These are phyloP conservation scores for Pelmatolapia mariae DNA, from an alignment of 2,113 vertebrate genomes.

Conservation along the genomic window DNA sequence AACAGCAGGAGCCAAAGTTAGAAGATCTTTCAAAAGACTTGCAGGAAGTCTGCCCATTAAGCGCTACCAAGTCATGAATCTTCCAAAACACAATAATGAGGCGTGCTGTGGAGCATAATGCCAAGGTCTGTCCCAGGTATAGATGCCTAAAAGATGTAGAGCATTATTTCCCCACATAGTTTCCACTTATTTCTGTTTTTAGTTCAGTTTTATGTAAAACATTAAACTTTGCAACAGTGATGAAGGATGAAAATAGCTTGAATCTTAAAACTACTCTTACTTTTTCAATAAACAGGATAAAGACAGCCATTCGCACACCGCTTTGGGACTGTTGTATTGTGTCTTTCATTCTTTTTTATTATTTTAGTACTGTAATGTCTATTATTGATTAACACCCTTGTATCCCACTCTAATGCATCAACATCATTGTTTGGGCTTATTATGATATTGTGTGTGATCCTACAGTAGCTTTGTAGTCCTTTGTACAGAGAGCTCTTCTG, in stretches of 20 bases:
- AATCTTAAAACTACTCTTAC: neutral
- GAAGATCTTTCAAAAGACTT: neutral
- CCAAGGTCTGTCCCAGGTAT: neutral
- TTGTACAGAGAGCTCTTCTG: neutral
- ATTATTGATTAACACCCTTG: neutral
- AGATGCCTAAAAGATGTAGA: neutral
- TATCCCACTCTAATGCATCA: neutral
- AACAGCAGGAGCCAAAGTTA: neutral
- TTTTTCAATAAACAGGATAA: neutral
- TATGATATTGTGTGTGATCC: neutral
- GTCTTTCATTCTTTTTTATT: neutral
- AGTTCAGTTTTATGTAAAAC: neutral
- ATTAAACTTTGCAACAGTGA: neutral
- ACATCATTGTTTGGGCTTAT: neutral
- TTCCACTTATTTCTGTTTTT: neutral
- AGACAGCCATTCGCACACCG: rapidly evolving
- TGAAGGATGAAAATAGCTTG: neutral
- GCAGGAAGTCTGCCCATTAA: neutral
- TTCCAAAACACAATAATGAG: neutral
- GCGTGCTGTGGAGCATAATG: neutral
- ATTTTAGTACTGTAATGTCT: neutral
- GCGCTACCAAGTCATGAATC: neutral
- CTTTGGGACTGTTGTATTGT: neutral
- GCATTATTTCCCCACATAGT: neutral
- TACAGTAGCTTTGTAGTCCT: neutral